phyloP scores from a whole-genome alignment of 2,797 vertebrate species.

The Gila robusta region DNA sequence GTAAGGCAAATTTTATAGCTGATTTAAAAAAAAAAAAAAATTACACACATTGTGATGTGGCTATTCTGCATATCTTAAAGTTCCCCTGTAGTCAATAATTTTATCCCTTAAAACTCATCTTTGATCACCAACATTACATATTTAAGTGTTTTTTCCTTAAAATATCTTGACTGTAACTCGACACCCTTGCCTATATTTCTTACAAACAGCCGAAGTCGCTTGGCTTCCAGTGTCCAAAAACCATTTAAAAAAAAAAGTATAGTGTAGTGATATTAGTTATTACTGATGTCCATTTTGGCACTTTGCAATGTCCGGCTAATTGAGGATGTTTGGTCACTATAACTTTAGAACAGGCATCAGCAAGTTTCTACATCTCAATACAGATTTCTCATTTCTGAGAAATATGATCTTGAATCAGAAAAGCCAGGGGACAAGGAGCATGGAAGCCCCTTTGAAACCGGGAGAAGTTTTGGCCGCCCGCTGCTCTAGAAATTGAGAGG shows the following conservation, averaged over 20 bases:
- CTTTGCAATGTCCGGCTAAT: neutral
- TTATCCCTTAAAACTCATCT: no score
- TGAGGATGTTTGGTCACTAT: neutral
- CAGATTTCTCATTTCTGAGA: slow-evolving; percentile 11
- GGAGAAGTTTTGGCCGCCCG: slow-evolving; percentile 43
- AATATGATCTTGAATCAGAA: slow-evolving; percentile 20
- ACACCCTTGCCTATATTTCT: no score
- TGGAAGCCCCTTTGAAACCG: slow-evolving; percentile 41
- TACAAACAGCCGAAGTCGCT: neutral
- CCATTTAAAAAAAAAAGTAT: neutral
- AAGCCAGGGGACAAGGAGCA: slow-evolving; percentile 18
- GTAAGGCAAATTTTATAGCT: neutral
- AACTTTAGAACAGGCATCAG: neutral
- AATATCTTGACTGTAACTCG: no score
- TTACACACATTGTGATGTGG: neutral
- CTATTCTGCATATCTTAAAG: neutral
- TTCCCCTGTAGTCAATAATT: no score
- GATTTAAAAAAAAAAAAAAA: neutral
- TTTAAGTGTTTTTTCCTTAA: no score
- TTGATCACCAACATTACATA: no score
- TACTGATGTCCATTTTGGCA: neutral
- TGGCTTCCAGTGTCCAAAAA: neutral
- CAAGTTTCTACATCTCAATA: neutral
- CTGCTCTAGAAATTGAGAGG: slow-evolving; percentile 57
- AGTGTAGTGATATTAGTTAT: neutral